Percentiles rank a stretch among this genome's conserved stretches.
These are phyloP conservation scores for Drosophila flavopinicola DNA, from an alignment of 2,888 invertebrate species.

Conservation along the genomic window DNA sequence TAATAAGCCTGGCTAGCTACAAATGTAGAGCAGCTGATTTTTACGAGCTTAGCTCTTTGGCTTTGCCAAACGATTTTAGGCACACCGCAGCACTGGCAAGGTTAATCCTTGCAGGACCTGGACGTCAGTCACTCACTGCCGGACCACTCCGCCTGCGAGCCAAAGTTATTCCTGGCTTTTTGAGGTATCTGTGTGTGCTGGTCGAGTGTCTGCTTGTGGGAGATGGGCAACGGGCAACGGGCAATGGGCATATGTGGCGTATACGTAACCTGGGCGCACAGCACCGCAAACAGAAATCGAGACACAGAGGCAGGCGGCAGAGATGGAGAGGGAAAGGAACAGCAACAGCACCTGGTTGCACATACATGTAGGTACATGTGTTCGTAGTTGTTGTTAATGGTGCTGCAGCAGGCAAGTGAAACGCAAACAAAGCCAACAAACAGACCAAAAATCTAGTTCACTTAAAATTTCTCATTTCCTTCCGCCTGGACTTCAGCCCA, in stretches of 20 bases:
- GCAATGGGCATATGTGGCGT: conserved; percentile 35
- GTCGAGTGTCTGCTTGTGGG: conserved; percentile 22
- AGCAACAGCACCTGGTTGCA: conserved; percentile 11
- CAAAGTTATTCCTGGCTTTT: conserved; percentile 29
- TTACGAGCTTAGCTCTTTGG: conserved; percentile 53
- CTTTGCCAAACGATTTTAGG: conserved; percentile 45
- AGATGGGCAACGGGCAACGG: not conserved
- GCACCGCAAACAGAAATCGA: conserved; percentile 50
- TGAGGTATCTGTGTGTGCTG: conserved; percentile 38
- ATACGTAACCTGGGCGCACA: conserved; percentile 38
- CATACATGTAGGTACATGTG: conserved; percentile 32
- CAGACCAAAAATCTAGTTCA: conserved; percentile 77
- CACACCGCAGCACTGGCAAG: conserved; percentile 47
- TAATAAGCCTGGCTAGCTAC: conserved; percentile 45
- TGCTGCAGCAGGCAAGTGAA: conserved; percentile 36
- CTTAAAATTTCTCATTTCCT: conserved; percentile 80
- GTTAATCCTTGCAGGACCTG: conserved; percentile 43
- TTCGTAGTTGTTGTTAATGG: conserved; percentile 47
- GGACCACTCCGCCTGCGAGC: conserved; percentile 11
- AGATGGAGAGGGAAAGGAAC: not conserved
- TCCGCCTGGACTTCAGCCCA: conserved; percentile 47
- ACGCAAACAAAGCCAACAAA: conserved; percentile 60
- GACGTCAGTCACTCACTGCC: conserved; percentile 16
- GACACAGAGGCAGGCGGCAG: conserved; percentile 3
- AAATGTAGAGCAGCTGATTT: conserved; percentile 43